A percentile compares a stretch with the other conserved stretches of the same genome.
Evolutionary conservation across 2,888 invertebrate genomes (phyloP).

Genomic region (Scaptomyza reducta): DNA sequence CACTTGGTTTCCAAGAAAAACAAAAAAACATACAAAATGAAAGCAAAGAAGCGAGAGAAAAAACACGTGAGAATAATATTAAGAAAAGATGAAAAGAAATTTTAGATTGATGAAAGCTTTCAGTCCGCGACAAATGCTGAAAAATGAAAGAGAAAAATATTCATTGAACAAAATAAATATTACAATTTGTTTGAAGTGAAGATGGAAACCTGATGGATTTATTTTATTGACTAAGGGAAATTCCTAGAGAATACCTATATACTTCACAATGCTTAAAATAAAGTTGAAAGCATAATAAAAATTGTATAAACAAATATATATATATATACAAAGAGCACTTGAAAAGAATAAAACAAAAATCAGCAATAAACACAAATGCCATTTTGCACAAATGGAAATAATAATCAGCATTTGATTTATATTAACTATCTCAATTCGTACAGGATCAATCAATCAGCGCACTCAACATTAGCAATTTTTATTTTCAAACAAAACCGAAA

Average conservation of each 20-base stretch:
- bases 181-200: background rate
- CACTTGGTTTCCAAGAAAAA: constrained; percentile 19
- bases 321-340: too few species aligned
- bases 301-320: too few species aligned
- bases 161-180: background rate
- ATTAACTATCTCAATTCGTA: background rate
- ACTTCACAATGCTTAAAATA: too few species aligned
- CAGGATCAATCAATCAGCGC: constrained; percentile 13
- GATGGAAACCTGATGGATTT: background rate
- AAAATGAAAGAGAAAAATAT: background rate
- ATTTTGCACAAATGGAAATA: background rate
- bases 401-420: background rate
- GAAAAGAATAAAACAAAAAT: too few species aligned
- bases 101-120: constrained; percentile 6
- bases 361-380: too few species aligned
- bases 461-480: background rate
- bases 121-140: background rate
- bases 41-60: too few species aligned
- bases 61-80: constrained; percentile 17
- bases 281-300: too few species aligned
- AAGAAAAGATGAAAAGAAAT: background rate
- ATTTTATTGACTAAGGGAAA: too few species aligned
- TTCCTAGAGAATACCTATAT: too few species aligned
- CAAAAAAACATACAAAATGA: background rate
- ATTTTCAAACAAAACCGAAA: constrained; percentile 3